A percentile compares a stretch with the other conserved stretches of the same genome.
These are phyloP conservation scores for Lasioglossum baleicum DNA, from an alignment of 1,140 invertebrate genomes.

Conservation along the genomic window DNA sequence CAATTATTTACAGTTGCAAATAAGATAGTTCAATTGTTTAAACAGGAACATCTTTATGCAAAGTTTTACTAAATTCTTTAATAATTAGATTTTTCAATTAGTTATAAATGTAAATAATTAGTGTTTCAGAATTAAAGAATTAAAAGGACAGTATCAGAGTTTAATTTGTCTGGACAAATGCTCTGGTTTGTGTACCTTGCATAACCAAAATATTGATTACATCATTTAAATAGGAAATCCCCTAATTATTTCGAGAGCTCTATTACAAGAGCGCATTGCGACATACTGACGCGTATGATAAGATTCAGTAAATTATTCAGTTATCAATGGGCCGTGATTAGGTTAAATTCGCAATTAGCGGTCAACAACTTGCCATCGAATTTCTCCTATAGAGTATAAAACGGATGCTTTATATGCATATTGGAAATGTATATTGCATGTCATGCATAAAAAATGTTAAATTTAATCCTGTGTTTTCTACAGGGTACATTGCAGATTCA, in stretches of 20 bases:
- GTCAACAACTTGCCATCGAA: background rate
- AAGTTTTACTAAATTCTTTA: background rate
- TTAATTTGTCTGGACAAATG: too few species aligned
- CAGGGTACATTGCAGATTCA: too few species aligned
- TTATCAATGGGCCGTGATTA: background rate
- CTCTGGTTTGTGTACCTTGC: too few species aligned
- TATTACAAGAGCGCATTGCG: background rate
- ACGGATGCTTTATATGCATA: too few species aligned
- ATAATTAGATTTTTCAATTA: background rate
- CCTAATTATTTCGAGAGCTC: background rate
- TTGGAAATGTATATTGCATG: too few species aligned
- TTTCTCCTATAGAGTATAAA: background rate
- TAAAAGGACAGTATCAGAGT: too few species aligned
- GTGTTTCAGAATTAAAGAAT: background rate
- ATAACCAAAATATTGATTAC: background rate
- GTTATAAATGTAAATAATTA: too few species aligned
- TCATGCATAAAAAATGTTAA: too few species aligned
- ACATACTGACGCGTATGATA: slow-evolving; percentile 12
- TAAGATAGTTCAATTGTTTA: too few species aligned
- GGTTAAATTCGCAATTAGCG: background rate
- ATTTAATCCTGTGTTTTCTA: too few species aligned
- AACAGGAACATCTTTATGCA: too few species aligned
- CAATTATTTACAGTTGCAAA: background rate
- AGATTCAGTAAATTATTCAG: background rate
- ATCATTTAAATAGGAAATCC: background rate